Percentiles rank a stretch among this genome's conserved stretches.
These are phyloP conservation scores for Nezara viridula DNA, from an alignment of 2,888 invertebrate genomes.

Conservation along the genomic window DNA sequence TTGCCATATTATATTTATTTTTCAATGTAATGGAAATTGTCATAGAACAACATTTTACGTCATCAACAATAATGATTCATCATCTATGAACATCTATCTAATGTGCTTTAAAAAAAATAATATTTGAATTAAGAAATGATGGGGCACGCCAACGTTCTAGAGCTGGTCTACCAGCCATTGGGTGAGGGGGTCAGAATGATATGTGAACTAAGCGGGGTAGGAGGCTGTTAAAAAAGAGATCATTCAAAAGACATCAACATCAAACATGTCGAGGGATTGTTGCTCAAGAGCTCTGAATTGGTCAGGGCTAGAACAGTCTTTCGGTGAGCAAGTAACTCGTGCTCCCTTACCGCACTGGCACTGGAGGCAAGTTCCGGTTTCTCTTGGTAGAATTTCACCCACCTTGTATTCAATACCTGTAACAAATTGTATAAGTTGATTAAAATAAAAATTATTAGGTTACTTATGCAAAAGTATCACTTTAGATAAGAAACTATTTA, in stretches of 20 bases:
- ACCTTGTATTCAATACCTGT: slow-evolving; percentile 71
- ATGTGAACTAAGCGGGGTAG: slow-evolving; percentile 38
- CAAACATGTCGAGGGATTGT: slow-evolving; percentile 67
- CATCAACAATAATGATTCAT: too few species aligned
- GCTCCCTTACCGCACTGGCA: slow-evolving; percentile 77
- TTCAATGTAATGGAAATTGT: too few species aligned
- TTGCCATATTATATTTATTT: too few species aligned
- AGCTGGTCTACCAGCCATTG: not conserved
- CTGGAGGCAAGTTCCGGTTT: slow-evolving; percentile 80
- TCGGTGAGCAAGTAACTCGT: slow-evolving; percentile 66
- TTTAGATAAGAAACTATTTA: not conserved
- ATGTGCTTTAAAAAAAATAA: too few species aligned
- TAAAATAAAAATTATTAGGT: not conserved
- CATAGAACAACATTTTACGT: too few species aligned
- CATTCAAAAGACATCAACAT: slow-evolving; percentile 66
- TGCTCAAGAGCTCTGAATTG: slow-evolving; percentile 65
- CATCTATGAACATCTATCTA: too few species aligned
- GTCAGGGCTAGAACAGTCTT: slow-evolving; percentile 66
- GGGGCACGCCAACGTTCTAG: not conserved
- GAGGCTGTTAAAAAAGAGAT: slow-evolving; percentile 40
- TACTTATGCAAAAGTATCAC: not conserved
- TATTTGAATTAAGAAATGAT: not conserved
- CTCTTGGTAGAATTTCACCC: slow-evolving; percentile 77
- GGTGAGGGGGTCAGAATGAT: not conserved
- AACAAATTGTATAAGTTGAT: not conserved